Evolutionary conservation across 1,140 invertebrate species (phyloP).

Genomic region (Drusus annulatus): DNA sequence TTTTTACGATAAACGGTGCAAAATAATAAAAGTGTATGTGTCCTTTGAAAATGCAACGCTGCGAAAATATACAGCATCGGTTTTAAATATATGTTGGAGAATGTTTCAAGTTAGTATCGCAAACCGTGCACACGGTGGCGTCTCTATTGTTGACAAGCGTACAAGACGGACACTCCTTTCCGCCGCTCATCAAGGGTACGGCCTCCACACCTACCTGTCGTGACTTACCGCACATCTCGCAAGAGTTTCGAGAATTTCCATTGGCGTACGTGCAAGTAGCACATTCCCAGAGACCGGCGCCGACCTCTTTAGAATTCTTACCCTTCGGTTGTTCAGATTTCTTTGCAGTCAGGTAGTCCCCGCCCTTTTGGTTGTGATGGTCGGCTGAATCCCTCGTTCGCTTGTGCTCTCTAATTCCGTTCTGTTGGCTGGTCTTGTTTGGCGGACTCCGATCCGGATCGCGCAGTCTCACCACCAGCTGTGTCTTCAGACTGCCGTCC

Average conservation of each 20-base stretch:
- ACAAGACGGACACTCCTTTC: constrained; percentile 82
- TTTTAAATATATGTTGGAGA: constrained; percentile 82
- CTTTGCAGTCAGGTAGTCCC: not conserved
- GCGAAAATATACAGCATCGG: not conserved
- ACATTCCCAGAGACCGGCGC: constrained; percentile 76
- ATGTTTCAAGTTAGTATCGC: constrained; percentile 78
- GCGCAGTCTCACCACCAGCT: constrained; percentile 62
- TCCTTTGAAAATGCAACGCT: not conserved
- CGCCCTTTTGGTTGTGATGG: not conserved
- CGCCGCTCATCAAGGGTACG: constrained; percentile 80
- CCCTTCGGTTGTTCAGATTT: constrained; percentile 40
- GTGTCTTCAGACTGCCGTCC: constrained; percentile 61
- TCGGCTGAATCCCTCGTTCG: constrained; percentile 28
- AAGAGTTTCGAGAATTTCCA: constrained; percentile 71
- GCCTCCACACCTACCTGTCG: constrained; percentile 74
- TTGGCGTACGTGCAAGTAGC: constrained; percentile 82
- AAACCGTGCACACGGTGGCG: constrained; percentile 78
- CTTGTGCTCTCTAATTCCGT: constrained; percentile 28
- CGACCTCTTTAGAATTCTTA: constrained; percentile 42
- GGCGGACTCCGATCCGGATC: constrained; percentile 43
- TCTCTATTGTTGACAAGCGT: constrained; percentile 85
- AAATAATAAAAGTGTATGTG: constrained; percentile 11
- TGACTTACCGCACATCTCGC: constrained; percentile 84
- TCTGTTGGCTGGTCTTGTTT: constrained; percentile 24
- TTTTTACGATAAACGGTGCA: too few relatives aligned